Percentiles rank a stretch among this genome's conserved stretches.
phyloP scores from a whole-genome alignment of 2,797 vertebrate genomes.

The Tolypeutes matacus region DNA sequence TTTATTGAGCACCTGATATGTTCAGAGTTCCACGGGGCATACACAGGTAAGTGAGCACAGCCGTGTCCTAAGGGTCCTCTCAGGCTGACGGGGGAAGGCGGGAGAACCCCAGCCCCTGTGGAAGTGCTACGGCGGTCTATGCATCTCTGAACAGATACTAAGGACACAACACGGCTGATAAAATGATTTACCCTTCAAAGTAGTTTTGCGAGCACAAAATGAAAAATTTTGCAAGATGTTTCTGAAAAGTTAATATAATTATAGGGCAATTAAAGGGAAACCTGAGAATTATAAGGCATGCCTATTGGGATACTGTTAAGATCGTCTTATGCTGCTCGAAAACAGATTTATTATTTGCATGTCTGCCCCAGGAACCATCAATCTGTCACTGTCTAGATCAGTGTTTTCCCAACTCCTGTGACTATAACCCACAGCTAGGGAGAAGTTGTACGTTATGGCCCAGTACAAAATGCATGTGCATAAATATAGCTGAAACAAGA shows the following conservation, averaged over 20 bases:
- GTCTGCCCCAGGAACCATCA: not conserved
- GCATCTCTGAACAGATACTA: not conserved
- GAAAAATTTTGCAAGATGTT: not conserved
- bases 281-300: not conserved
- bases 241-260: constrained; percentile 35
- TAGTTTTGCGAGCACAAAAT: constrained; percentile 7
- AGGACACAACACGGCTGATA: not conserved
- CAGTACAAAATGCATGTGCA: not conserved
- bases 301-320: not conserved
- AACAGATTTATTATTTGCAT: not conserved
- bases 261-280: not conserved
- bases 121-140: not conserved
- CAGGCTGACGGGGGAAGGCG: not conserved
- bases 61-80: not conserved
- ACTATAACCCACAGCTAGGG: not conserved
- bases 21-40: not conserved
- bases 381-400: not conserved
- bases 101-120: not conserved
- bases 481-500: not conserved
- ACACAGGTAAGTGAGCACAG: not conserved
- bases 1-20: not conserved
- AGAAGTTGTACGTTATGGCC: not conserved
- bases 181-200: not conserved
- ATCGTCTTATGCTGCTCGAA: not conserved
- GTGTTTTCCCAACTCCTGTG: not conserved